Evolutionary conservation across 2,797 vertebrate genomes (phyloP).

Genomic region (Pantherophis vulpinus): DNA sequence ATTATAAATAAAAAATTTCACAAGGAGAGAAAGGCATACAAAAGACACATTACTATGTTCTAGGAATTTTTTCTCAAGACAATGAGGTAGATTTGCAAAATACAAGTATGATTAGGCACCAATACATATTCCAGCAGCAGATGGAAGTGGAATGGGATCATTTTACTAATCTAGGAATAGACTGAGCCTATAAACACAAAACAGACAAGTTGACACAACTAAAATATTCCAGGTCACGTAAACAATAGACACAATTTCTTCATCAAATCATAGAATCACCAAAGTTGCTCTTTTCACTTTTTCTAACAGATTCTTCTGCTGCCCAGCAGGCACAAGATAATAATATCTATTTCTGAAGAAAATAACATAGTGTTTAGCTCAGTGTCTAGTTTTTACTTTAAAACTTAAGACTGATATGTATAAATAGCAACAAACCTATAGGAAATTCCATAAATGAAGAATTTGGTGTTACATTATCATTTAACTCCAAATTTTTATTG

Average conservation of each 20-base stretch:
- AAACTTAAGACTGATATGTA: constrained; percentile 39
- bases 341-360: constrained; percentile 55
- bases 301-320: not conserved
- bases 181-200: constrained; percentile 23
- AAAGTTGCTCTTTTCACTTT: constrained; percentile 35
- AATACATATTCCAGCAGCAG: constrained; percentile 11
- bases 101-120: constrained; percentile 1
- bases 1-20: constrained; percentile 25
- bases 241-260: constrained; percentile 37
- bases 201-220: constrained; percentile 16
- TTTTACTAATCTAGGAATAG: not conserved
- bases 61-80: constrained; percentile 43
- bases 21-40: constrained; percentile 42
- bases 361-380: constrained; percentile 45
- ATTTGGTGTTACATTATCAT: constrained; percentile 35
- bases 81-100: constrained; percentile 32
- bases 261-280: constrained; percentile 25
- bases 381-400: constrained; percentile 44
- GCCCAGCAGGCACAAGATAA: constrained; percentile 36
- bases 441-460: constrained; percentile 48
- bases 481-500: constrained; percentile 57
- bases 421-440: constrained; percentile 36
- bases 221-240: constrained; percentile 29
- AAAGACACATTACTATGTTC: constrained; percentile 29
- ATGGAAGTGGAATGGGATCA: constrained; percentile 17